These are phyloP conservation scores for Hippocampus abdominalis DNA, from an alignment of 2,113 vertebrate species.

Conservation along the genomic window DNA sequence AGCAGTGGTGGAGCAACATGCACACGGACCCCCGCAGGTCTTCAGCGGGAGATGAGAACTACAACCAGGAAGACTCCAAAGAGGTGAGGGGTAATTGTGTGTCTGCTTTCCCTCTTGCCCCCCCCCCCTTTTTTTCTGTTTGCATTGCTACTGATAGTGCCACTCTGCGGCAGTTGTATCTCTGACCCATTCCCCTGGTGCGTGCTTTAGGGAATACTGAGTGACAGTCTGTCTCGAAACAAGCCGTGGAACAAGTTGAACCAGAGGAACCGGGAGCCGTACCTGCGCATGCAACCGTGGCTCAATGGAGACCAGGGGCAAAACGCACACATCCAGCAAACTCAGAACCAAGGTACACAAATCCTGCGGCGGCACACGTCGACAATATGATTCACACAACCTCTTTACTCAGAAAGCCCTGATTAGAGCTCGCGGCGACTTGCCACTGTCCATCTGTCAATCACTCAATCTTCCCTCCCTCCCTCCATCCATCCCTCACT, in stretches of 20 bases:
- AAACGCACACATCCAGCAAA: constrained; percentile 57
- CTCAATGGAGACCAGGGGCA: constrained; percentile 89
- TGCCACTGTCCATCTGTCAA: constrained; percentile 60
- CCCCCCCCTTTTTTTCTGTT: neutral
- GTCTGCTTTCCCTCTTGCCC: neutral
- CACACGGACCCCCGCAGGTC: constrained; percentile 78
- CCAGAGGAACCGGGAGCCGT: constrained; percentile 92
- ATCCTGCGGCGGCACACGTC: constrained; percentile 9
- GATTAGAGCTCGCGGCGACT: constrained; percentile 61
- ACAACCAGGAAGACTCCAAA: constrained; percentile 80
- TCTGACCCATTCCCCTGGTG: constrained; percentile 25
- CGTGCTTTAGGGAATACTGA: constrained; percentile 70
- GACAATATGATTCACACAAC: constrained; percentile 18
- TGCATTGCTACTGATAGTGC: constrained; percentile 9
- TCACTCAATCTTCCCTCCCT: constrained; percentile 34
- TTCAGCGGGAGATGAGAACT: constrained; percentile 72
- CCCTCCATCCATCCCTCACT: neutral
- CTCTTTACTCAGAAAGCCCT: constrained; percentile 45
- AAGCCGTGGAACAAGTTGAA: constrained; percentile 96
- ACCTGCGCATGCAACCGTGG: constrained; percentile 96
- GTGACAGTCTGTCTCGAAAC: constrained; percentile 89
- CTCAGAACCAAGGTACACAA: constrained; percentile 65
- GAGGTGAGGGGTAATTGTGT: constrained; percentile 58
- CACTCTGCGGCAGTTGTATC: constrained; percentile 4
- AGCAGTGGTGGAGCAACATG: constrained; percentile 91